A percentile compares a stretch with the other conserved stretches of the same genome.
phyloP scores from a whole-genome alignment of 1,140 invertebrate species.

The Dryas iulia region DNA sequence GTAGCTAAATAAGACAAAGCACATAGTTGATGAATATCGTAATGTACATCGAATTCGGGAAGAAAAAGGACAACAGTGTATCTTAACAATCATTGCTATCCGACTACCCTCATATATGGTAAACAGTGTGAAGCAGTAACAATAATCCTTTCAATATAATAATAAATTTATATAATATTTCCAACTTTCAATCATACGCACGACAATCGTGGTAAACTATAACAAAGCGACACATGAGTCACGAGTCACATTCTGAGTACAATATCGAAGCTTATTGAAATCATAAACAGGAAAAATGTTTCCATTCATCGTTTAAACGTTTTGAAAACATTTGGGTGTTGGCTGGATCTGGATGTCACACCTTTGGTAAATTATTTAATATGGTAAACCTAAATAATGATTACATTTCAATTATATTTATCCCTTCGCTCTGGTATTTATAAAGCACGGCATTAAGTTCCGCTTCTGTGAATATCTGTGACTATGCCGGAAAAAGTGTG shows the following conservation, averaged over 20 bases:
- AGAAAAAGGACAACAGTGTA: too few species aligned
- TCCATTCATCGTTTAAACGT: constrained; percentile 22
- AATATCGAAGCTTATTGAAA: constrained; percentile 11
- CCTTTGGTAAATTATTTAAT: not conserved
- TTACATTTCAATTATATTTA: not conserved
- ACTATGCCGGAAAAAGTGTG: too few species aligned
- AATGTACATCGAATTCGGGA: too few species aligned
- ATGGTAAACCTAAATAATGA: not conserved
- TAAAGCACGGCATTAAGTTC: not conserved
- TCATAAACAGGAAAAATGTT: constrained; percentile 25
- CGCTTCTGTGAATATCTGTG: too few species aligned
- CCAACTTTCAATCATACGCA: not conserved
- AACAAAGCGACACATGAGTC: constrained; percentile 4
- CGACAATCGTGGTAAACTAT: not conserved
- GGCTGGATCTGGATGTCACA: not conserved
- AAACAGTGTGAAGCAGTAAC: too few species aligned
- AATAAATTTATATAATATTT: too few species aligned
- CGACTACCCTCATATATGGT: too few species aligned
- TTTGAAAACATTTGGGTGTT: constrained; percentile 2
- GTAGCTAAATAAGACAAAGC: too few species aligned
- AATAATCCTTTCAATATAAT: not conserved
- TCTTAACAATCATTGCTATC: too few species aligned
- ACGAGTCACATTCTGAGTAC: constrained; percentile 13
- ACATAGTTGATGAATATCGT: too few species aligned
- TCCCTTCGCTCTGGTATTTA: not conserved